Percentiles rank a stretch among this genome's conserved stretches.
These are phyloP conservation scores for Egretta garzetta DNA, from an alignment of 2,113 vertebrate genomes.

Conservation along the genomic window DNA sequence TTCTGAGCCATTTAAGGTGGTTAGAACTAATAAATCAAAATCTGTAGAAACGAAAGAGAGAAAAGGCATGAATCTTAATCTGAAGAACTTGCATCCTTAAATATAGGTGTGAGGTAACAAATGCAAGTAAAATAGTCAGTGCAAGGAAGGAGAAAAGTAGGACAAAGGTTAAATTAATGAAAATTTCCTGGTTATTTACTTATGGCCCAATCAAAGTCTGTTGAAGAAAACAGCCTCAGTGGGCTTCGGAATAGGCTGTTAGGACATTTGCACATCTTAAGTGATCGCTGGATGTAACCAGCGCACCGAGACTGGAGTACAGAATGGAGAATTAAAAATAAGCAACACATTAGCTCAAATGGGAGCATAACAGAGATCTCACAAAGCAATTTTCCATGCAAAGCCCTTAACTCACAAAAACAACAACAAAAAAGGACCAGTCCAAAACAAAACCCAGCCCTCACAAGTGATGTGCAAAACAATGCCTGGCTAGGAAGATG, in stretches of 20 bases:
- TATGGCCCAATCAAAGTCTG: background rate
- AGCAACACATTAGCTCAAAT: background rate
- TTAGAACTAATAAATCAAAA: background rate
- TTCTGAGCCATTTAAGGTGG: background rate
- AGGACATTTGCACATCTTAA: conserved; percentile 55
- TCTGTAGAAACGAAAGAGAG: background rate
- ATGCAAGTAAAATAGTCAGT: background rate
- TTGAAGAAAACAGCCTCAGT: conserved; percentile 5
- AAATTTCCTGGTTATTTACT: conserved; percentile 24
- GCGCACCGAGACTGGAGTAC: background rate
- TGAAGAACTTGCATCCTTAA: background rate
- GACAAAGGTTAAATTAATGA: conserved; percentile 5
- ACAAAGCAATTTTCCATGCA: conserved; percentile 43
- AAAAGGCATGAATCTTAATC: background rate
- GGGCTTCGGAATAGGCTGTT: conserved; percentile 31
- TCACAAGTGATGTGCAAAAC: conserved; percentile 27
- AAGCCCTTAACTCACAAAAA: conserved; percentile 10
- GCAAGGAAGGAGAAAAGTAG: background rate
- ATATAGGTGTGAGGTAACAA: background rate
- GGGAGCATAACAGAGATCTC: conserved; percentile 26
- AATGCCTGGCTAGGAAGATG: conserved; percentile 31
- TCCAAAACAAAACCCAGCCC: conserved; percentile 14
- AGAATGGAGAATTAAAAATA: conserved; percentile 30
- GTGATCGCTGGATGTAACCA: conserved; percentile 28
- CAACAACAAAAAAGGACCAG: background rate